Evolutionary conservation across 2,797 vertebrate species (phyloP).

Genomic region (Molossus alvarezi): DNA sequence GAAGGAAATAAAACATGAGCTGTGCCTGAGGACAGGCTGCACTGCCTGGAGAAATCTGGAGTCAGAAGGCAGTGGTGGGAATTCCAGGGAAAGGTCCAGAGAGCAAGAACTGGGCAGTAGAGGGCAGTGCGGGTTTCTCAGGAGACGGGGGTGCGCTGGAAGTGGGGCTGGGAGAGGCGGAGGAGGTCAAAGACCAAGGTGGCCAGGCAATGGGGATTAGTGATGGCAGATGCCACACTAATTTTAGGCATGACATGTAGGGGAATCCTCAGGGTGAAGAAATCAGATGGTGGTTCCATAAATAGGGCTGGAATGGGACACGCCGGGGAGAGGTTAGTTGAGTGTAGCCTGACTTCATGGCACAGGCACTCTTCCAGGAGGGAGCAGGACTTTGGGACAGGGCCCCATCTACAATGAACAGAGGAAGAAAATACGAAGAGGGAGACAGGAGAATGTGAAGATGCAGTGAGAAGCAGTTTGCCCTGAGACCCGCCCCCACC

Average conservation of each 20-base stretch:
- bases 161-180: background rate
- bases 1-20: background rate
- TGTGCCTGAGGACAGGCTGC: background rate
- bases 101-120: background rate
- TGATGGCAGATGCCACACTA: background rate
- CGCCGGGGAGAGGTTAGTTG: fast-evolving
- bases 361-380: fast-evolving
- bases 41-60: background rate
- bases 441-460: background rate
- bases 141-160: background rate
- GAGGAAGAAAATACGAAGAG: no score
- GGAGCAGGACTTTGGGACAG: background rate
- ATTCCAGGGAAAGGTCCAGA: fast-evolving
- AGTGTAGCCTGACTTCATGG: fast-evolving
- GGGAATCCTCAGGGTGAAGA: background rate
- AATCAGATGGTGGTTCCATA: background rate
- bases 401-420: fast-evolving
- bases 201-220: fast-evolving
- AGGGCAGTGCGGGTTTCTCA: fast-evolving
- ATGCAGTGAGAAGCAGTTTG: no score
- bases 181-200: background rate
- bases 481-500: background rate
- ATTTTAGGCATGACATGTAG: fast-evolving
- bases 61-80: background rate
- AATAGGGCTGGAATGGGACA: background rate